Conservation (phyloP, 2,113 vertebrate species). For the Odobenus rosmarus region DNA sequence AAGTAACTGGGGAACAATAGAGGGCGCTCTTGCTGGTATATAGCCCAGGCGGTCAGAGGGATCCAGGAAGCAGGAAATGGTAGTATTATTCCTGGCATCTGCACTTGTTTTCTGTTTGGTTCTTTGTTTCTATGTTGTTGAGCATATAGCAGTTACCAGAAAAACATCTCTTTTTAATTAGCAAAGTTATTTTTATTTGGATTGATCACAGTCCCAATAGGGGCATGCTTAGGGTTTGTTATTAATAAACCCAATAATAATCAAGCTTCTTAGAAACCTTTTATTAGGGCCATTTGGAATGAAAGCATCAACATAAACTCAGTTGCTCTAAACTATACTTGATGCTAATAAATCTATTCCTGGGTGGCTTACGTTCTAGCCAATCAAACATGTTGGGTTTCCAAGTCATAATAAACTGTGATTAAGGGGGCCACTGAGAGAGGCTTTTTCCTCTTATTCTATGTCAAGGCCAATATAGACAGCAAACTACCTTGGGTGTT, state of each 20-base stretch:
- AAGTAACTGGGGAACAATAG: not conserved
- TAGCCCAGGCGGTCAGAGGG: rapidly evolving
- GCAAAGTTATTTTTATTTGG: constrained; percentile 51
- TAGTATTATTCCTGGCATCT: not conserved
- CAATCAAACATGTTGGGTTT: constrained; percentile 4
- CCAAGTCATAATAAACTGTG: not conserved
- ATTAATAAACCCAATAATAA: constrained; percentile 58
- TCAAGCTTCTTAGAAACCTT: constrained; percentile 52
- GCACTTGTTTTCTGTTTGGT: not conserved
- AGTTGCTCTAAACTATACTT: constrained; percentile 52
- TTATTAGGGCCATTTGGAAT: constrained; percentile 34
- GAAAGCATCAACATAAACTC: constrained; percentile 40
- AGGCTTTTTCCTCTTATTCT: not conserved
- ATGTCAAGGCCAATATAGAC: not conserved
- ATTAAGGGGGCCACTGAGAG: not conserved
- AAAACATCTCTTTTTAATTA: constrained; percentile 52
- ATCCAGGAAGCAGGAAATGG: not conserved
- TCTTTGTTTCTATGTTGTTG: not conserved
- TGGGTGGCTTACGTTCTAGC: not conserved
- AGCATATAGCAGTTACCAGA: not conserved
- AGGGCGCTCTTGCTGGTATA: not conserved
- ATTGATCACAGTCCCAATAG: constrained; percentile 17
- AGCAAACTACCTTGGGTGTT: not conserved
- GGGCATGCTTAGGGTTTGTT: constrained; percentile 2
- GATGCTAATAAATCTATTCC: constrained; percentile 75